A percentile compares a stretch with the other conserved stretches of the same genome.
Evolutionary conservation across 2,113 vertebrate genomes (phyloP).

Genomic region (Peromyscus polionotus): DNA sequence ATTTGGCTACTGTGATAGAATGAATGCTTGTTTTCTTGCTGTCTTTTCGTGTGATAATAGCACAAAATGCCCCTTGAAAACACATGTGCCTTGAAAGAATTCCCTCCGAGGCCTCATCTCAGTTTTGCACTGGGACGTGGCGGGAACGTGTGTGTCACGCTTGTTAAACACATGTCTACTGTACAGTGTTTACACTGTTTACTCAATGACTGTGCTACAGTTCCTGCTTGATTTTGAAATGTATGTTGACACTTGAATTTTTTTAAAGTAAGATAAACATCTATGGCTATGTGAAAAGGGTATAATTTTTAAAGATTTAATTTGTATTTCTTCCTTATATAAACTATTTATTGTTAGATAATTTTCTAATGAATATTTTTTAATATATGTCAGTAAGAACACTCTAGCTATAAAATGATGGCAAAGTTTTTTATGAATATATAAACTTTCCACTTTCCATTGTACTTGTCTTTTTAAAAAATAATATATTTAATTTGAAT

Average conservation of each 20-base stretch:
- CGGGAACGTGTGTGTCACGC: neutral
- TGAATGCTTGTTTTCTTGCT: neutral
- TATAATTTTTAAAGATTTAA: neutral
- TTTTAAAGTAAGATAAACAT: neutral
- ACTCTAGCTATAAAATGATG: no score
- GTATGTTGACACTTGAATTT: neutral
- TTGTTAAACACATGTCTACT: neutral
- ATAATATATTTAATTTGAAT: neutral
- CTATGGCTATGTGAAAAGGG: neutral
- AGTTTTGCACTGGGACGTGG: neutral
- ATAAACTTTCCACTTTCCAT: neutral
- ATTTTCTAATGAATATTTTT: neutral
- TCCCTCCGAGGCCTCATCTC: neutral
- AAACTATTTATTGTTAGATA: neutral
- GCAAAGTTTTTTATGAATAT: neutral
- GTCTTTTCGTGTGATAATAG: no score
- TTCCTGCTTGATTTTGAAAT: neutral
- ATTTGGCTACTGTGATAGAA: neutral
- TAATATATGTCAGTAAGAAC: neutral
- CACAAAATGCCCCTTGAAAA: neutral
- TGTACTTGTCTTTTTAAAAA: neutral
- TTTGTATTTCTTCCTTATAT: neutral
- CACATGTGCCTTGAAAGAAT: neutral
- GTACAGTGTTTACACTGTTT: neutral
- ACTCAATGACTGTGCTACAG: accelerated